Evolutionary conservation across 2,888 invertebrate species (phyloP).

Genomic region (Ornithoptera alexandrae): DNA sequence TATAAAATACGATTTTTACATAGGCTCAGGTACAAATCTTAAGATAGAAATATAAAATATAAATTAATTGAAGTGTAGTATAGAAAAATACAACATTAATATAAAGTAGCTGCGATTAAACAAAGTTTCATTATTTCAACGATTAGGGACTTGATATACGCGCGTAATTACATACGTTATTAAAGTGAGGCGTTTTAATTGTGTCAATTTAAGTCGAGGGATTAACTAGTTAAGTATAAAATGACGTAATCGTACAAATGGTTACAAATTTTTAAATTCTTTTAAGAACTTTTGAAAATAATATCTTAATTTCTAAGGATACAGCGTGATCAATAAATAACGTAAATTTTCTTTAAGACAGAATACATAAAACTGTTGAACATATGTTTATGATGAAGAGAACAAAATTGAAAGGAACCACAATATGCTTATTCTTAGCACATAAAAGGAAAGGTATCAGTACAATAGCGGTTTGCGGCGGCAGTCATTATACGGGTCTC

Average conservation of each 20-base stretch:
- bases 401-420: slow-evolving; percentile 19
- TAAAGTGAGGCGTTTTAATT: slow-evolving; percentile 6
- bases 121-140: slow-evolving; percentile 11
- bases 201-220: slow-evolving; percentile 12
- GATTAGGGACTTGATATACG: slow-evolving; percentile 9
- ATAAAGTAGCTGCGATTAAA: slow-evolving; percentile 13
- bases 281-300: no score
- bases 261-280: background rate
- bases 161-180: background rate
- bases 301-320: background rate
- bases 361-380: background rate
- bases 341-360: background rate
- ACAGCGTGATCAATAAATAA: background rate
- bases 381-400: slow-evolving; percentile 6
- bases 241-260: background rate
- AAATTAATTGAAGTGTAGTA: background rate
- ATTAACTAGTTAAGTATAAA: background rate
- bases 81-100: background rate
- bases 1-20: no score
- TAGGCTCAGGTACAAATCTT: background rate
- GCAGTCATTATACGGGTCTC: slow-evolving; percentile 25
- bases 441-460: slow-evolving; percentile 22
- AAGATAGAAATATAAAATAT: background rate
- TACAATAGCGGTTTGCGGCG: slow-evolving; percentile 24
- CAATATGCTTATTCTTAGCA: slow-evolving; percentile 19